Percentiles rank a stretch among this genome's conserved stretches.
Conservation (phyloP, 2,113 vertebrate species). For the Nanorana parkeri region DNA sequence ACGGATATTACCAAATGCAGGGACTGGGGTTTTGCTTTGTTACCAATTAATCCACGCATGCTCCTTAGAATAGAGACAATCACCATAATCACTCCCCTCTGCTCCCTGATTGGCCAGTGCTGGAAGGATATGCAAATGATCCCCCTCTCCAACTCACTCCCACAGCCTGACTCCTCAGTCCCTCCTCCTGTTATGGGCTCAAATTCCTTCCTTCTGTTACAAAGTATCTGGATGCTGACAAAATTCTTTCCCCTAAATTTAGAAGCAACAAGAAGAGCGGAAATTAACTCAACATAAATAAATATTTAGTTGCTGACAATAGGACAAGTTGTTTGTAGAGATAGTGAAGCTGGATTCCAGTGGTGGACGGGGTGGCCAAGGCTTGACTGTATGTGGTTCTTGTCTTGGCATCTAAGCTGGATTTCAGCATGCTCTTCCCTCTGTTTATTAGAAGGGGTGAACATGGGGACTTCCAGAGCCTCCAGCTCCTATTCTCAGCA, state of each 20-base stretch:
- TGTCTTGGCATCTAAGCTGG: no score
- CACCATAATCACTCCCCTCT: slow-evolving; percentile 18
- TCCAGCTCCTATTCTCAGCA: no score
- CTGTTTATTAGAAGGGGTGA: no score
- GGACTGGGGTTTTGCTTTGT: slow-evolving; percentile 38
- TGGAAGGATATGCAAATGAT: slow-evolving; percentile 35
- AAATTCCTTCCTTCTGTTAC: slow-evolving; percentile 37
- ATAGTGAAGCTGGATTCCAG: no score
- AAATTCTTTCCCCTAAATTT: slow-evolving; percentile 16
- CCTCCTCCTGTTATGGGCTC: neutral
- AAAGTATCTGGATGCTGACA: slow-evolving; percentile 34
- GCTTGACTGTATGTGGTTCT: no score
- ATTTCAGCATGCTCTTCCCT: no score
- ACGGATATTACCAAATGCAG: slow-evolving; percentile 34
- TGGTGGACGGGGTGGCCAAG: no score
- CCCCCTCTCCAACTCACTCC: no score
- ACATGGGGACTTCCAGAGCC: no score
- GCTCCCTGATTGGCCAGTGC: neutral
- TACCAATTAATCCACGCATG: slow-evolving; percentile 41
- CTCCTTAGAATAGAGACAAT: slow-evolving; percentile 12
- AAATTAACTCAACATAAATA: slow-evolving; percentile 19
- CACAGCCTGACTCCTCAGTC: neutral
- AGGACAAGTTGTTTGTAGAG: no score
- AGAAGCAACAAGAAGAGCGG: slow-evolving; percentile 8
- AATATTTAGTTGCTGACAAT: neutral